Base-by-base conservation (phyloP, 2,888 invertebrate genomes). In the Mythimna lalbum region DNA sequence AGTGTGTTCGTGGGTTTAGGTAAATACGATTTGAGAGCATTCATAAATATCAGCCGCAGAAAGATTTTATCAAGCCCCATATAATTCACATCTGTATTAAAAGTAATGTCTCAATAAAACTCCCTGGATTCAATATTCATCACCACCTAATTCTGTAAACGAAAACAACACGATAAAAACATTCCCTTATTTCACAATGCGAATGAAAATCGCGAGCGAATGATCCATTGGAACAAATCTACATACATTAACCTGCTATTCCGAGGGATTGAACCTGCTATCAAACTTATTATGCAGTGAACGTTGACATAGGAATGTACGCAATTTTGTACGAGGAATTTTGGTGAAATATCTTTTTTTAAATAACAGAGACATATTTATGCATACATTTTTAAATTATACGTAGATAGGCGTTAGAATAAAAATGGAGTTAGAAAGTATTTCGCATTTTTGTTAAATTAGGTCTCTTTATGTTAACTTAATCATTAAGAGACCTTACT, bases 161-260 rank as follows among this genome's bases (percentile, higher is more conserved):
- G 53, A 73, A 70, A 76, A 69, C 70, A 77, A 68, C 68, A 47
- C 52, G 65, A 69, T 76, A 69, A 81, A 81, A 70, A 69, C 57
- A 64, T 73, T 71, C 61, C 31, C 52, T 70, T 69, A 74, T 78
- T 69, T 43, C 67, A 52, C 53, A 78, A 63, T 78, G 21, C 67
- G 67, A 68, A 72, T 78, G 63, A 75, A 73, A 78, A 73, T 63
- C 57, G 69, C 65, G 59, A 69, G 73, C 49, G 71, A 80, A 80
- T 69, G 81, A 80, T 78, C 62, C 76, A 76, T 78, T 71, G 66
- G 68, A 68, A 76, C 73, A 76, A 81, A 79, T 81, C 61, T 76
- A 64, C 75, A 79, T 75, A 71, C 56, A 77, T 80, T 82, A 73
- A 71, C 59, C 69, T 65, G 59, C 63, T 65, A 64, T 74, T 55